Base-by-base conservation (phyloP, 2,113 vertebrate species). In the Alligator mississippiensis region DNA sequence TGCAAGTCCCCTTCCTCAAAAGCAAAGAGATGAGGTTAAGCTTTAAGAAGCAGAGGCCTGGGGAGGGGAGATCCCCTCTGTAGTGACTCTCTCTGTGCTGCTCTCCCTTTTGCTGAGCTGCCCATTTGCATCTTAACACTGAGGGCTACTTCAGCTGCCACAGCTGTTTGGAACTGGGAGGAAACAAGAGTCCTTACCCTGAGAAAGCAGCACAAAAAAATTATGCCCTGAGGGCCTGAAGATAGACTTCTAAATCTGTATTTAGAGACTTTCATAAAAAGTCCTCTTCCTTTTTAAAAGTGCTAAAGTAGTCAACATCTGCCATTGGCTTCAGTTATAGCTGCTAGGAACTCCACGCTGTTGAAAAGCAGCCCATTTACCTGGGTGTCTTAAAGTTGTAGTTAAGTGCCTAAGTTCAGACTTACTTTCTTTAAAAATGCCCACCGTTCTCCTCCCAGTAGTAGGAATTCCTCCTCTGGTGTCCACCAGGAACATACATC, bases 21-120 rank as follows among this genome's bases (percentile, higher is more conserved):
- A 1, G 0, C 1, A 25, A 27, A 25, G 66, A 1, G 0, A 1
- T 0, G 25, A 3, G 30, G 47, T 47, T 47, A 47, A 47, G 7
- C 47, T 9, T 22, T 6, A n/a, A 9, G 22, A 4, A 0, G 3
- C 2, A 6, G 61, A 10, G 27, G 9, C 28, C n/a, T 47, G n/a
- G 28, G n/a, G 55, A 38, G 72, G 24, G 55, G 79, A 1, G 55
- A 47, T 47, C 64, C 68, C 38, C 72, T 11, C 18, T 0, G 47
- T 38, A 47, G 47, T 47, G 28, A 14, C 68, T 8, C 0, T 3
- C 3, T 1, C 0, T 16, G 55, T 60, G 75, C 1, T 30, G 18
- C 4, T 1, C 66, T 66, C 3, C 24, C 1, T 1, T 2, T 60
- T 1, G 2, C 62, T 5, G 88, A n/a, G 34, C 60, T 1, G 2